Evolutionary conservation across 2,888 invertebrate genomes (phyloP).

Genomic region (Temnothorax unifasciatus): DNA sequence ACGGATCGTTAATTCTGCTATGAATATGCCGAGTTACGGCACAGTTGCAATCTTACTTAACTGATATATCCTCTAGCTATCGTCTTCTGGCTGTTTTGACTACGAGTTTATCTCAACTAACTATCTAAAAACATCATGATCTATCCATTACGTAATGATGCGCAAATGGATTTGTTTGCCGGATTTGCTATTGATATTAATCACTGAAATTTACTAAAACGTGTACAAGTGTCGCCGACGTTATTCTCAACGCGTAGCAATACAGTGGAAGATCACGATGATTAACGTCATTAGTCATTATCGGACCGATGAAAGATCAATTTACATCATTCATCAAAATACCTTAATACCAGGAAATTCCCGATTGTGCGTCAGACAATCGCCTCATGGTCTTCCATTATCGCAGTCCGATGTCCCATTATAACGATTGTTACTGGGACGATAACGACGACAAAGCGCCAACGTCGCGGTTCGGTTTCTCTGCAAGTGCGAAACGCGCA

Average conservation of each 20-base stretch:
- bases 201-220: neutral
- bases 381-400: conserved; percentile 33
- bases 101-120: conserved; percentile 40
- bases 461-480: conserved; percentile 12
- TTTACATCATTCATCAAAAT: conserved; percentile 14
- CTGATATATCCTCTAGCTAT: conserved; percentile 32
- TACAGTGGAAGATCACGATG: neutral
- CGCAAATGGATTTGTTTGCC: neutral
- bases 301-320: neutral
- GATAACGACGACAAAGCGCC: conserved; percentile 42
- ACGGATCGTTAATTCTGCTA: conserved; percentile 82
- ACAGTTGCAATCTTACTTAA: conserved; percentile 39
- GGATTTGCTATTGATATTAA: neutral
- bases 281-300: neutral
- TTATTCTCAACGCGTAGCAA: neutral
- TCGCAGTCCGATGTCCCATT: conserved; percentile 2
- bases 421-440: conserved; percentile 40
- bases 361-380: conserved; percentile 32
- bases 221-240: neutral
- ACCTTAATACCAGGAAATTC: conserved; percentile 7
- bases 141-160: neutral
- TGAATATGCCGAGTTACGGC: conserved; percentile 77
- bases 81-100: conserved; percentile 46
- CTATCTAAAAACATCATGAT: conserved; percentile 32
- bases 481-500: neutral